phyloP scores from a whole-genome alignment of 1,140 invertebrate species.

The Dendrolimus kikuchii region DNA sequence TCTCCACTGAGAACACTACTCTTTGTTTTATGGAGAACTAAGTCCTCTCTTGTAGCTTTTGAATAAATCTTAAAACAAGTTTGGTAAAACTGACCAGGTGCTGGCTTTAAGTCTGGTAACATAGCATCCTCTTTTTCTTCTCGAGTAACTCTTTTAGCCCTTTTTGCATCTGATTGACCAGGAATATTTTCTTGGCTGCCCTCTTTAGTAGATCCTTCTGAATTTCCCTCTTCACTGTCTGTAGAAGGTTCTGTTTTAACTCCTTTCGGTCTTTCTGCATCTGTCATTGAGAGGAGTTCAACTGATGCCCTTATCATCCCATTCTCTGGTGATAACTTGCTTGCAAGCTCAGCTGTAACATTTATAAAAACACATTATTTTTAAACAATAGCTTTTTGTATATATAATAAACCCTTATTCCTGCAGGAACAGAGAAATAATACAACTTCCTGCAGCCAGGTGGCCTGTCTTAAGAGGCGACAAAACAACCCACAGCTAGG shows the following conservation, averaged over 20 bases:
- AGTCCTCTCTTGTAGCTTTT: no score
- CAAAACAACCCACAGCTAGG: no score
- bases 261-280: conserved; percentile 76
- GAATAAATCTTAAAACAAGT: no score
- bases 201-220: conserved; percentile 16
- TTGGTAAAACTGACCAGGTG: conserved; percentile 56
- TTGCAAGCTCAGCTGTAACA: conserved; percentile 41
- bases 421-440: no score
- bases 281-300: conserved; percentile 78
- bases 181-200: conserved; percentile 42
- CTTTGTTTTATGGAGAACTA: no score
- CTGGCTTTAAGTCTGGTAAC: conserved; percentile 87
- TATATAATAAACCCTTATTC: background rate
- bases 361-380: background rate
- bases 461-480: no score
- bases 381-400: background rate
- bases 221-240: conserved; percentile 19
- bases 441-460: no score
- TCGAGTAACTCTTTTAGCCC: conserved; percentile 38
- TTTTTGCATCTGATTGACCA: conserved; percentile 56
- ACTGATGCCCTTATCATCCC: conserved; percentile 79
- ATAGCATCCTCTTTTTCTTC: conserved; percentile 81
- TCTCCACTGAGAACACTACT: no score
- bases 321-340: conserved; percentile 75
- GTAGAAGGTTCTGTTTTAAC: conserved; percentile 28